Percentiles rank a stretch among this genome's conserved stretches.
Conservation (phyloP, 2,797 vertebrate genomes). For the Lagothrix lagotricha region DNA sequence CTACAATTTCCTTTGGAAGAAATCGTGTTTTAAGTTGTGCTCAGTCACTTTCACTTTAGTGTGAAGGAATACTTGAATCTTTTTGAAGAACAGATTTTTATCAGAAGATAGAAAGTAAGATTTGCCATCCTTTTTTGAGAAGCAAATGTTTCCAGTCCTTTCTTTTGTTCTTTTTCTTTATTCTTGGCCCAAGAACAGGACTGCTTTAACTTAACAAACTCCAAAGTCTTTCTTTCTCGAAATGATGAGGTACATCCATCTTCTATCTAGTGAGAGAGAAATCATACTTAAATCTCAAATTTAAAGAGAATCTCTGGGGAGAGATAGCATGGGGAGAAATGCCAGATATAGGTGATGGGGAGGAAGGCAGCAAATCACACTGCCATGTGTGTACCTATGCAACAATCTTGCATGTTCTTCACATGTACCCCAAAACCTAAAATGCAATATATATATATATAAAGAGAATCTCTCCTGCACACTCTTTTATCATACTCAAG, state of each 20-base stretch:
- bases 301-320: neutral
- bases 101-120: neutral
- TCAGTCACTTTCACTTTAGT: conserved; percentile 3
- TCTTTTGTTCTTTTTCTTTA: neutral
- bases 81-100: conserved; percentile 18
- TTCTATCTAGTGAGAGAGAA: neutral
- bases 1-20: neutral
- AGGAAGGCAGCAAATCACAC: no score
- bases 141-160: neutral
- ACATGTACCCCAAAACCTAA: no score
- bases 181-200: neutral
- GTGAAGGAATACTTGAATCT: conserved; percentile 6
- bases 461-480: neutral
- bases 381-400: no score
- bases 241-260: neutral
- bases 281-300: conserved; percentile 4
- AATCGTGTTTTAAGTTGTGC: neutral
- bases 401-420: no score
- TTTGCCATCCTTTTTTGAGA: neutral
- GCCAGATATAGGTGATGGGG: no score
- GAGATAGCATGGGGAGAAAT: no score
- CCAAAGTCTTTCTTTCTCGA: conserved; percentile 2
- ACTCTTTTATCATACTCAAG: neutral
- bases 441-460: no score
- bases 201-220: conserved; percentile 51